Base-by-base conservation (phyloP, 2,113 vertebrate genomes). In the Gadus chalcogrammus region DNA sequence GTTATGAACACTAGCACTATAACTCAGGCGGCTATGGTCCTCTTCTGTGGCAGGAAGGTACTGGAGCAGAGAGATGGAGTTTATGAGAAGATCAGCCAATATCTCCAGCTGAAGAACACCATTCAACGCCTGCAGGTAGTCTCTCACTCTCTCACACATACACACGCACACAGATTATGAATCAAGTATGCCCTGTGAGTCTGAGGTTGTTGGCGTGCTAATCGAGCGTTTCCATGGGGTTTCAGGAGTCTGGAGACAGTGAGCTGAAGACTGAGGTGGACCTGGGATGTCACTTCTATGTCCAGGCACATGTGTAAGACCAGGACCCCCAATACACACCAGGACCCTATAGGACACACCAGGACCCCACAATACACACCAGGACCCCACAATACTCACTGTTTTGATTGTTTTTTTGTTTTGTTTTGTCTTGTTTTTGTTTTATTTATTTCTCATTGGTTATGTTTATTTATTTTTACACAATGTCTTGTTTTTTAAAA, bases 281-380 rank as follows among this genome's bases (percentile, higher is more conserved):
- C 76, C 90, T 96, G 62, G 95, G 95, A 73, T 96, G 93, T 84
- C 94, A 94, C 89, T 95, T 97, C 88, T 96, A 91, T 11, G 91
- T 96, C 67, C 93, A 94, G 75, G 93, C 94, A 71, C 88, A 95
- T 75, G 93, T 96, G 95, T 96, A 79, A 94, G 95, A 18, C 42
- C 42, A 7, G 11, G 8, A 7, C 42, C 42, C 8, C 8, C 11
- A 48, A 48, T 48, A 48, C 42, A 13, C 42, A 48, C 1, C 5
- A 48, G 6, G 42, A 13, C 42, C 42, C 42, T 13, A 48, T 48
- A 35, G 4, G 6, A 35, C 31, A 35, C 31, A 35, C 31, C 31
- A 35, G 2, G 31, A 35, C 31, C 31, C 31, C 4, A 35, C 4
- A 35, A 5, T 5, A 35, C 31, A 35, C 31, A 35, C 31, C 31